Evolutionary conservation across 1,140 invertebrate genomes (phyloP), one percentile per base, ranked within the genome.

Genomic region (Manduca sexta): DNA sequence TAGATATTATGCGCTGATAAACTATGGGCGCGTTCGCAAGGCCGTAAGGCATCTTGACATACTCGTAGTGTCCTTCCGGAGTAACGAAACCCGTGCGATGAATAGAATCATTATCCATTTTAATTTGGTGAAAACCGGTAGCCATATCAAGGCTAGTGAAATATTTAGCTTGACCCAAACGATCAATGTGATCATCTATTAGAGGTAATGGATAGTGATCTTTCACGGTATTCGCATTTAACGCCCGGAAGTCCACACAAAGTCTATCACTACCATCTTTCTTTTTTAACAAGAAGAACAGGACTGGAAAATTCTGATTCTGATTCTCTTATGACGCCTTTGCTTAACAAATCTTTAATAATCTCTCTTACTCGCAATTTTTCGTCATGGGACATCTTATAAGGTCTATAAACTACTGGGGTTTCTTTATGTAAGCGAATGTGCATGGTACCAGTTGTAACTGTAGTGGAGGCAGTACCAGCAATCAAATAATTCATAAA

Each of bases 271-370:
- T 52, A 2, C 63, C 63, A 45, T 45, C 53, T 46, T 51, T 56
- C 39, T 63, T 71, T n/a, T 52, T 57, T 67, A 7, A 70, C 64
- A 13, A 61, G 18, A 2, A 64, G 16, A 1, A 67, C 29, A 1
- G 64, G 63, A 21, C 50, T 58, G 0, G 64, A 49, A 48, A 41
- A 53, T 40, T 6, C 0, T 10, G 75, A 85, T 14, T 53, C 33
- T 21, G 71, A 80, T 45, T 66, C 52, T 17, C 57, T 39, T 34
- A 87, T 78, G 1, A 87, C 73, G 5, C 65, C 60, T 37, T 55
- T 52, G 11, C 64, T 14, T 50, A 79, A 38, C 5, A 82, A 29
- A 17, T 84, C 66, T 10, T 65, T 34, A 11, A 85, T 50, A 26
- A 84, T 69, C 55, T 64, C 13, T 5, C 64, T 50, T 15, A 83